These are phyloP conservation scores for Gobionotothen gibberifrons DNA, from an alignment of 2,797 vertebrate genomes.

Conservation along the genomic window DNA sequence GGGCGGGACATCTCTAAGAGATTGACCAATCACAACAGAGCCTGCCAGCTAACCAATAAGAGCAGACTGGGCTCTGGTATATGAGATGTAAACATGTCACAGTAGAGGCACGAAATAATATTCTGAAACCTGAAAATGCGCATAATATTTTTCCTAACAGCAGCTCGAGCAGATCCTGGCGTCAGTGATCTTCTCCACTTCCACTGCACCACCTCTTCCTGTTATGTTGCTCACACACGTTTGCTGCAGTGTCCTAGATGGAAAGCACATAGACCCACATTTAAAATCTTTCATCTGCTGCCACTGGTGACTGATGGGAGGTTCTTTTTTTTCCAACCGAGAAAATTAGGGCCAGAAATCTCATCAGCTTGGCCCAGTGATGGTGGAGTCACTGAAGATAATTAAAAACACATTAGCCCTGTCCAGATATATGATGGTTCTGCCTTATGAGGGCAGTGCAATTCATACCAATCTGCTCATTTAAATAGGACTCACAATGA, in stretches of 20 bases:
- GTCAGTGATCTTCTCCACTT: background rate
- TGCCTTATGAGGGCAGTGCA: background rate
- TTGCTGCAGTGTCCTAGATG: constrained; percentile 44
- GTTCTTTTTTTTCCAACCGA: constrained; percentile 22
- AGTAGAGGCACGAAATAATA: too few relatives aligned
- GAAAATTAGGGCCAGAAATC: constrained; percentile 29
- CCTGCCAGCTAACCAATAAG: too few relatives aligned
- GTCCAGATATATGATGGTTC: constrained; percentile 15
- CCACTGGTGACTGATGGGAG: constrained; percentile 30
- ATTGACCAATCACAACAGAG: too few relatives aligned
- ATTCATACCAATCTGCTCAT: background rate
- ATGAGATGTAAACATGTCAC: too few relatives aligned
- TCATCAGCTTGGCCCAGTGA: background rate
- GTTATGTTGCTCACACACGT: constrained; percentile 7
- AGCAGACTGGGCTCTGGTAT: too few relatives aligned
- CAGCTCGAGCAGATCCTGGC: background rate
- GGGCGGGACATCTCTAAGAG: too few relatives aligned
- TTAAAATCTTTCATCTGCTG: constrained; percentile 38
- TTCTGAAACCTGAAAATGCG: too few relatives aligned
- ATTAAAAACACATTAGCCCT: constrained; percentile 12
- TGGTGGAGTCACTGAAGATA: constrained; percentile 2
- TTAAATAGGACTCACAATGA: constrained; percentile 23
- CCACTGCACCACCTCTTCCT: constrained; percentile 9
- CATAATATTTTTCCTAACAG: too few relatives aligned
- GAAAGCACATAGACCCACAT: constrained; percentile 43